Conservation (phyloP, 2,888 invertebrate species). For the Chorisops tibialis region DNA sequence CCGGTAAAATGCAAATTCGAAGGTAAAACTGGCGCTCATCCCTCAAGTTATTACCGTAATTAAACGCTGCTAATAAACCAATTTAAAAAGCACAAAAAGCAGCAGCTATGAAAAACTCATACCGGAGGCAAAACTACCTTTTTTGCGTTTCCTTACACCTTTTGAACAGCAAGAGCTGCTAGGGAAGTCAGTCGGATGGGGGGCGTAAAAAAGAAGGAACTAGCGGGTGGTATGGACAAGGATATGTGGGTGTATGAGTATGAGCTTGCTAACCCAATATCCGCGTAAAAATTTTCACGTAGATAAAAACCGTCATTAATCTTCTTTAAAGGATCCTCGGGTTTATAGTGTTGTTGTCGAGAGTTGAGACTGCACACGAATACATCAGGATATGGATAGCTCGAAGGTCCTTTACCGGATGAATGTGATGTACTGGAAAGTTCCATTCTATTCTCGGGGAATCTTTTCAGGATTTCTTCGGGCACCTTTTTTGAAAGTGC, state of each 20-base stretch:
- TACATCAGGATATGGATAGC: conserved; percentile 1
- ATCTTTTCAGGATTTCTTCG: conserved; percentile 4
- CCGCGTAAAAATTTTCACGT: conserved; percentile 18
- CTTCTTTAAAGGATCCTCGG: conserved; percentile 12
- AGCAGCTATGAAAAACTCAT: neutral
- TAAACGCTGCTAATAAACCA: conserved; percentile 20
- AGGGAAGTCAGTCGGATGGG: neutral
- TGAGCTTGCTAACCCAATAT: conserved; percentile 11
- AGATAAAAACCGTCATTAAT: conserved; percentile 19
- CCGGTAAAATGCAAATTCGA: conserved; percentile 7
- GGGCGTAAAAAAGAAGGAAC: no score
- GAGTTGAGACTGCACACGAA: neutral
- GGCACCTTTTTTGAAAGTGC: neutral
- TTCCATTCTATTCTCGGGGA: neutral
- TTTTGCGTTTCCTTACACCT: conserved; percentile 4
- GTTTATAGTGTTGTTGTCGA: conserved; percentile 5
- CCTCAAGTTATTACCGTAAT: conserved; percentile 15
- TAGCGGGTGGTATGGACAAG: neutral
- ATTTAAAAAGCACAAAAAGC: conserved; percentile 5
- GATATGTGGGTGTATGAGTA: neutral
- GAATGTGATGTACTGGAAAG: neutral
- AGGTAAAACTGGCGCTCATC: conserved; percentile 8
- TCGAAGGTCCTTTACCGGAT: neutral
- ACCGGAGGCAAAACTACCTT: conserved; percentile 6
- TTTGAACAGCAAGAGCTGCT: neutral